A percentile compares a stretch with the other conserved stretches of the same genome.
Conservation (phyloP, 1,140 invertebrate species). For the Drosophila pseudoananassae region DNA sequence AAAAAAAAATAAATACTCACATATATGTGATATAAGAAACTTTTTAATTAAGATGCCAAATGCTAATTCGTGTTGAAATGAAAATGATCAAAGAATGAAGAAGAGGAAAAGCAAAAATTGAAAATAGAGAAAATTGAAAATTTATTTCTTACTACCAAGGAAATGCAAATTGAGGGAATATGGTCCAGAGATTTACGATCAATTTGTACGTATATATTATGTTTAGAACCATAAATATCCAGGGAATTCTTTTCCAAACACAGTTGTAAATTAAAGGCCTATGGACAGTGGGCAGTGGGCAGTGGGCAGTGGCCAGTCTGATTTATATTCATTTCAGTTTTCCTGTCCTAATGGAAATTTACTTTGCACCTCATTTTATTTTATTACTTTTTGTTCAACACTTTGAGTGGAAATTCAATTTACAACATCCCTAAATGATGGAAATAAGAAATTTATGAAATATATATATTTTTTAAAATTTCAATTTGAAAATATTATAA, state of each 20-base stretch:
- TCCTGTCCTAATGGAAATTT: constrained; percentile 34
- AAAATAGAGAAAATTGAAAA: constrained; percentile 25
- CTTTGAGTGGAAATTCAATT: constrained; percentile 29
- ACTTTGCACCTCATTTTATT: constrained; percentile 31
- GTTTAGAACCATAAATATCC: constrained; percentile 29
- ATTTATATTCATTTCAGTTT: constrained; percentile 14
- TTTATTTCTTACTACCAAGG: constrained; percentile 36
- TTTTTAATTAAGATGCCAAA: constrained; percentile 62
- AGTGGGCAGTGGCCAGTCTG: constrained; percentile 14
- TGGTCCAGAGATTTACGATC: constrained; percentile 63
- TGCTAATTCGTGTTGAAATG: constrained; percentile 59
- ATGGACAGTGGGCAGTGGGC: neutral
- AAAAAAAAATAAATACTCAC: neutral
- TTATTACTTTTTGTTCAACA: constrained; percentile 17
- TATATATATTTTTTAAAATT: too few relatives aligned
- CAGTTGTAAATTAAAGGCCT: constrained; percentile 36
- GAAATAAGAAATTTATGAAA: neutral
- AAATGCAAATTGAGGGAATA: constrained; percentile 46
- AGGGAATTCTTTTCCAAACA: constrained; percentile 30
- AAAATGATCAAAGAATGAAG: constrained; percentile 46
- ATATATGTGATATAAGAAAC: neutral
- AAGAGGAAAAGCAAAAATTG: constrained; percentile 1
- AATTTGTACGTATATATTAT: constrained; percentile 54
- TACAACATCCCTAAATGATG: constrained; percentile 18
- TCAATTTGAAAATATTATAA: neutral